Conservation (phyloP, 37 sponge, comb jelly and placozoan species). For the Lycopodina hypogea region DNA sequence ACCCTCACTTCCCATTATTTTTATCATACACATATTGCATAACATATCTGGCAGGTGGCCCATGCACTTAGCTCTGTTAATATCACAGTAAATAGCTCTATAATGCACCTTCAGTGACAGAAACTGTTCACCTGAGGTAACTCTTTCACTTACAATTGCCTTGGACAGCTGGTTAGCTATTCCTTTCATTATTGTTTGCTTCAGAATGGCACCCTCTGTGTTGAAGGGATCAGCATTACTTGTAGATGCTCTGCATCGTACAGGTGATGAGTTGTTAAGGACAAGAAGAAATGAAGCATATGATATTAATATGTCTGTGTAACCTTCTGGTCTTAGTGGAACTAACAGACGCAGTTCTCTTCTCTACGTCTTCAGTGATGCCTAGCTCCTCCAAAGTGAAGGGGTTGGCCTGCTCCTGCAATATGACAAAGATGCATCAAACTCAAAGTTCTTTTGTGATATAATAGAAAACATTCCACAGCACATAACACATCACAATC, state of each 20-base stretch:
- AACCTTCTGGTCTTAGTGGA: not conserved
- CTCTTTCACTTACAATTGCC: slow-evolving; percentile 56
- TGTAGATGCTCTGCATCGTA: not conserved
- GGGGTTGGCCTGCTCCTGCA: slow-evolving; percentile 6
- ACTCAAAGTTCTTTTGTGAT: too few relatives aligned
- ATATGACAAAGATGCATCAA: too few relatives aligned
- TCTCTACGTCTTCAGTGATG: slow-evolving; percentile 20
- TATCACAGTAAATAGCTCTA: too few relatives aligned
- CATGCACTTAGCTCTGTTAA: too few relatives aligned
- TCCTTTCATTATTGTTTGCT: slow-evolving; percentile 42
- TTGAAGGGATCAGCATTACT: not conserved
- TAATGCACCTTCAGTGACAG: too few relatives aligned
- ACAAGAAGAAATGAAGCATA: not conserved
- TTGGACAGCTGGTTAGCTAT: slow-evolving; percentile 64
- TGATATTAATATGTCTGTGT: not conserved
- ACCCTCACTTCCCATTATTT: too few relatives aligned
- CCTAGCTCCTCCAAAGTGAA: slow-evolving; percentile 46
- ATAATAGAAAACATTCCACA: too few relatives aligned
- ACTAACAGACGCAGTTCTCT: not conserved
- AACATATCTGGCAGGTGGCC: too few relatives aligned
- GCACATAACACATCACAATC: too few relatives aligned
- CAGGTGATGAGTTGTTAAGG: not conserved
- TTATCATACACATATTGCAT: too few relatives aligned
- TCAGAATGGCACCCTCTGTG: slow-evolving; percentile 52
- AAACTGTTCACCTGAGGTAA: too few relatives aligned